These are phyloP conservation scores for Hyles lineata DNA, from an alignment of 2,888 invertebrate genomes.

Conservation along the genomic window DNA sequence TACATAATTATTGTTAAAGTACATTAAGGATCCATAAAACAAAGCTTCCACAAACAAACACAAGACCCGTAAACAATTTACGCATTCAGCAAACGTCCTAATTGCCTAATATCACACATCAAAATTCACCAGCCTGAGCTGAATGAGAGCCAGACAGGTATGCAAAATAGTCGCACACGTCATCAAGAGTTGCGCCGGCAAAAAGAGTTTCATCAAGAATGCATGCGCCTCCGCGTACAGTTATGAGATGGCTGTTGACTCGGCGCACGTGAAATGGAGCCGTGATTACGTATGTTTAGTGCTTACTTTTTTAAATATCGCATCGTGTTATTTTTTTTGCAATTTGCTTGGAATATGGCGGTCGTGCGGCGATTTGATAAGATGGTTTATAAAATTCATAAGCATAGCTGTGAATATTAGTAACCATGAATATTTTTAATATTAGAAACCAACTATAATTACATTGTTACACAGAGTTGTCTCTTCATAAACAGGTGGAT, in stretches of 20 bases:
- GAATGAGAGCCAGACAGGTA: conserved; percentile 30
- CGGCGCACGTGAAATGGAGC: conserved; percentile 52
- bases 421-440: no score
- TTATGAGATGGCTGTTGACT: conserved; percentile 78
- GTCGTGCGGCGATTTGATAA: no score
- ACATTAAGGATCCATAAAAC: neutral
- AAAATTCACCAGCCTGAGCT: conserved; percentile 24
- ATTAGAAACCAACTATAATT: no score
- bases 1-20: no score
- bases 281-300: conserved; percentile 41
- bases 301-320: conserved; percentile 30
- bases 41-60: neutral
- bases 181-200: conserved; percentile 32
- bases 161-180: conserved; percentile 31
- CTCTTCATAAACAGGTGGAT: no score
- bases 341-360: neutral
- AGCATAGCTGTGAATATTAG: no score
- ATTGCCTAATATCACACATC: conserved; percentile 23
- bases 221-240: conserved; percentile 68
- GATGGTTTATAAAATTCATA: no score
- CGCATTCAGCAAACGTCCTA: conserved; percentile 6
- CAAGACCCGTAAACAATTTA: conserved; percentile 11
- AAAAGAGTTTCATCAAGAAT: conserved; percentile 72
- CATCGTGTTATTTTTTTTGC: neutral
- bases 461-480: no score